These are phyloP conservation scores for Anolis carolinensis DNA, from an alignment of 2,113 vertebrate species.

Conservation along the genomic window DNA sequence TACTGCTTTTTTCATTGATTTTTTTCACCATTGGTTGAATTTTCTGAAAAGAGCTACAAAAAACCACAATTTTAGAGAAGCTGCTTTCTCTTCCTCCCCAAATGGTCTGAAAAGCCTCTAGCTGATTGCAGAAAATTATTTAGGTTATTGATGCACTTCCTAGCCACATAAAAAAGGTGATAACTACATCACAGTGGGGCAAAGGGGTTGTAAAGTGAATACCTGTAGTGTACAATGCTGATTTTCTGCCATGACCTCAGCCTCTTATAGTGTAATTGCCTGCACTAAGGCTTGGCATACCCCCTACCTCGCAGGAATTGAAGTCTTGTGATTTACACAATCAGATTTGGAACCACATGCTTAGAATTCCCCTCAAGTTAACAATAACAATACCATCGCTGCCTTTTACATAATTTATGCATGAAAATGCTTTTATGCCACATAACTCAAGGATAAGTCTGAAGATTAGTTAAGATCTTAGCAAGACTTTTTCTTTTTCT, in stretches of 20 bases:
- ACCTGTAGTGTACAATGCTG: not conserved
- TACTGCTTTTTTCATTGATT: too few relatives aligned
- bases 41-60: too few relatives aligned
- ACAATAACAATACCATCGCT: fast-evolving
- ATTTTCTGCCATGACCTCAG: not conserved
- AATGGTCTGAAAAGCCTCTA: not conserved
- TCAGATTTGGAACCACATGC: not conserved
- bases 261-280: not conserved
- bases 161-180: fast-evolving
- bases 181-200: not conserved
- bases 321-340: not conserved
- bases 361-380: not conserved
- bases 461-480: not conserved
- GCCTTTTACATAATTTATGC: not conserved
- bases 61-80: too few relatives aligned
- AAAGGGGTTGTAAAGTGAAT: not conserved
- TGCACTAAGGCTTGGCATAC: too few relatives aligned
- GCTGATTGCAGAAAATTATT: not conserved
- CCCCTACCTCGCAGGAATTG: not conserved
- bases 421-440: not conserved
- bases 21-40: too few relatives aligned
- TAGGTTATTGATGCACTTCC: not conserved
- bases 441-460: not conserved
- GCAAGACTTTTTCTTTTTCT: not conserved
- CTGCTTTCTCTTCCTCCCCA: too few relatives aligned